Evolutionary conservation across 2,113 vertebrate genomes (phyloP).

Genomic region (Gnathonemus longibarbis): DNA sequence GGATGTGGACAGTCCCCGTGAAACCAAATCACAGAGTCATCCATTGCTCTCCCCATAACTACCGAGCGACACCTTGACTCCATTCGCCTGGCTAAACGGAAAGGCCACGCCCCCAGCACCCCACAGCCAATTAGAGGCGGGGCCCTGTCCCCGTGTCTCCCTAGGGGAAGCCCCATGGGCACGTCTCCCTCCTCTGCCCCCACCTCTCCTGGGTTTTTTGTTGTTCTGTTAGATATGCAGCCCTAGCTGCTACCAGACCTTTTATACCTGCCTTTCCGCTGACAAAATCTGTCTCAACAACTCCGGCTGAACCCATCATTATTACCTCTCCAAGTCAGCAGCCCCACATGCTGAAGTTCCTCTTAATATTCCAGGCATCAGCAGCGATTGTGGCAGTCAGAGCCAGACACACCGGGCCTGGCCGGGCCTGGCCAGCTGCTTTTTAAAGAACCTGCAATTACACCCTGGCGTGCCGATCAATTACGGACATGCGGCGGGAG

Average conservation of each 20-base stretch:
- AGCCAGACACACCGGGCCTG: conserved; percentile 24
- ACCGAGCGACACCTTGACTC: neutral
- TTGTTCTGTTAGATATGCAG: neutral
- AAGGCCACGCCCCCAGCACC: neutral
- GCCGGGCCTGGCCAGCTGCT: conserved; percentile 32
- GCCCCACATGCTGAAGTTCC: neutral
- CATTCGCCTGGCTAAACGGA: neutral
- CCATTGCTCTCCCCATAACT: neutral
- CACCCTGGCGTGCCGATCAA: conserved; percentile 34
- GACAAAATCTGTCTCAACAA: neutral
- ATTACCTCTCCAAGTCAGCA: neutral
- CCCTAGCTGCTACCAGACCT: neutral
- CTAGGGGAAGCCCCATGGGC: neutral
- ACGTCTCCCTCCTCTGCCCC: neutral
- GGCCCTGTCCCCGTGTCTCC: neutral
- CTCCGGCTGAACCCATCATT: neutral
- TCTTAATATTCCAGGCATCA: conserved; percentile 12
- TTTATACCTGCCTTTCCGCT: neutral
- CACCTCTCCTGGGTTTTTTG: neutral
- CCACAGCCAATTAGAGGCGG: neutral
- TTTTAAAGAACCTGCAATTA: conserved; percentile 43
- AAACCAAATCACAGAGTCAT: neutral
- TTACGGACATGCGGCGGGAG: conserved; percentile 26
- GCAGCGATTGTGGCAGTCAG: conserved; percentile 28
- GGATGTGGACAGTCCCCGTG: neutral